phyloP scores from a whole-genome alignment of 2,888 invertebrate genomes.

The Nomada lathburiana region DNA sequence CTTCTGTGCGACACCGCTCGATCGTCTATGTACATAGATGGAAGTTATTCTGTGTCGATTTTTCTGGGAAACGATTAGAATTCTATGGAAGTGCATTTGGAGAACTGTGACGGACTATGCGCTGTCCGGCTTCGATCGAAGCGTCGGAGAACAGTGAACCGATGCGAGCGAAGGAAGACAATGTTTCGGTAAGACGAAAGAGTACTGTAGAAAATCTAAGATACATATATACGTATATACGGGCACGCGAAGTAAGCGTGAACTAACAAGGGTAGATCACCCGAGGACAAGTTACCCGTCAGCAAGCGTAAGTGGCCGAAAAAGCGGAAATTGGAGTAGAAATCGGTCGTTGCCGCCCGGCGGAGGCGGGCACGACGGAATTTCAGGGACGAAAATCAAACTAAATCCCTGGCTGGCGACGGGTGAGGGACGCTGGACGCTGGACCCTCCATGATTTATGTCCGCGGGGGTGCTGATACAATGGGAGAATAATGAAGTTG shows the following conservation, averaged over 20 bases:
- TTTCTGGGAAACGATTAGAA: no score
- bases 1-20: background rate
- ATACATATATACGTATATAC: background rate
- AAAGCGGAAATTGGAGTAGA: slow-evolving; percentile 69
- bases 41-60: no score
- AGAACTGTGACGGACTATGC: background rate
- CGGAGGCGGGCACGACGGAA: slow-evolving; percentile 54
- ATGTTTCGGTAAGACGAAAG: background rate
- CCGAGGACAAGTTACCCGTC: slow-evolving; percentile 21
- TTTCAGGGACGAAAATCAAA: slow-evolving; percentile 73
- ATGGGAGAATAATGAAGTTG: slow-evolving; percentile 84
- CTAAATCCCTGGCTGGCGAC: slow-evolving; percentile 70
- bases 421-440: slow-evolving; percentile 37
- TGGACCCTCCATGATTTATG: slow-evolving; percentile 78
- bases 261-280: slow-evolving; percentile 8
- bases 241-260: background rate
- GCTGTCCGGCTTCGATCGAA: background rate
- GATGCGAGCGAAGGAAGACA: background rate
- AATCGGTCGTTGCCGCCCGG: slow-evolving; percentile 44
- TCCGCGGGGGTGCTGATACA: slow-evolving; percentile 80
- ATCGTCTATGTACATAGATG: no score
- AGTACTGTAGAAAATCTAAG: no score
- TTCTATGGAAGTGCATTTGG: no score
- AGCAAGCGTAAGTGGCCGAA: slow-evolving; percentile 44
- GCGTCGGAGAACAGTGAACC: background rate